These are phyloP conservation scores for Gymnoscopelus braueri DNA, from an alignment of 2,797 vertebrate genomes.

Conservation along the genomic window DNA sequence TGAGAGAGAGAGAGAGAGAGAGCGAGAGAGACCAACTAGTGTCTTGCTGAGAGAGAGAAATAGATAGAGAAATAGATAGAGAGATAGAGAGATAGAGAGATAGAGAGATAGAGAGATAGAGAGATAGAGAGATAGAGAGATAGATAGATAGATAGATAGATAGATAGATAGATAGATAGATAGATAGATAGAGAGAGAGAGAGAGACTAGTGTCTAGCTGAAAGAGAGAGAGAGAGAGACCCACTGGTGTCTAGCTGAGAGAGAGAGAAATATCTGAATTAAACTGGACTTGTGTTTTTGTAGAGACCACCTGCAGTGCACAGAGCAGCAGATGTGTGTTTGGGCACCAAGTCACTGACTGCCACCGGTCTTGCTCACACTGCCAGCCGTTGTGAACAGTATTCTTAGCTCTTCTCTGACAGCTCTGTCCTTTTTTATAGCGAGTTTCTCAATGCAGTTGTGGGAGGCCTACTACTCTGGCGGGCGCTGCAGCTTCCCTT, in stretches of 20 bases:
- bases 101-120: conserved; percentile 24
- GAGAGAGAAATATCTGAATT: conserved; percentile 34
- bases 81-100: conserved; percentile 12
- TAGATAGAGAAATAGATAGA: no score
- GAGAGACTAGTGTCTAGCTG: conserved; percentile 10
- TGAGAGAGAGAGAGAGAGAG: no score
- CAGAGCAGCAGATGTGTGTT: conserved; percentile 52
- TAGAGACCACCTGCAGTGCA: conserved; percentile 57
- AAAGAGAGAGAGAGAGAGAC: conserved; percentile 16
- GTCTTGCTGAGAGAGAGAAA: neutral
- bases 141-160: no score
- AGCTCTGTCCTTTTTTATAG: neutral
- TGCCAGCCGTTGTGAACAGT: conserved; percentile 14
- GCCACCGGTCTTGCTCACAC: conserved; percentile 23
- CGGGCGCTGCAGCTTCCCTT: neutral
- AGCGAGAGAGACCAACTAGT: no score
- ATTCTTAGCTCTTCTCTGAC: conserved; percentile 6
- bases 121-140: conserved; percentile 15
- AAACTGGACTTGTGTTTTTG: conserved; percentile 29
- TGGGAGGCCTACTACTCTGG: no score
- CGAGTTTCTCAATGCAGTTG: no score
- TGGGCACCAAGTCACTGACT: conserved; percentile 39
- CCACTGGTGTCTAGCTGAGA: conserved; percentile 16
- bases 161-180: no score
- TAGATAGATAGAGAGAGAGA: no score